A percentile compares a stretch with the other conserved stretches of the same genome.
phyloP scores from a whole-genome alignment of 2,797 vertebrate species.

The Cetoscarus ocellatus region DNA sequence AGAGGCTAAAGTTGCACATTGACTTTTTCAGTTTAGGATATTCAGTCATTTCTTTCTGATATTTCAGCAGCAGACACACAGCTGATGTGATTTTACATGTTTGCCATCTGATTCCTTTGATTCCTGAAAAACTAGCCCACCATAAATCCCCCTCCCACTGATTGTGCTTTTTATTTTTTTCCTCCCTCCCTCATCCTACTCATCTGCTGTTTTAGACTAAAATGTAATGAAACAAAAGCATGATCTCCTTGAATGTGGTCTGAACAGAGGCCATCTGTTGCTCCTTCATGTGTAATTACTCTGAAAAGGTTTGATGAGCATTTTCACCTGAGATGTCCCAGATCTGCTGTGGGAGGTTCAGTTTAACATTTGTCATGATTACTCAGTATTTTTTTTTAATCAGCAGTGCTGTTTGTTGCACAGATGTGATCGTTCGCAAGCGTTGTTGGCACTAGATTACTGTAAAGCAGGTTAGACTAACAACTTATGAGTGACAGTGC shows the following conservation, averaged over 20 bases:
- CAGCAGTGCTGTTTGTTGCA: not conserved
- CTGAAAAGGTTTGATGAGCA: conserved; percentile 36
- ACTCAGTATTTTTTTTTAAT: conserved; percentile 3
- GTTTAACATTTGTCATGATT: conserved; percentile 1
- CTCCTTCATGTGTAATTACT: conserved; percentile 41
- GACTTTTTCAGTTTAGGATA: conserved; percentile 46
- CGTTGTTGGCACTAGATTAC: not conserved
- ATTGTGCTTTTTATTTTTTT: conserved; percentile 16
- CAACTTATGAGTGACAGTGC: too few relatives aligned
- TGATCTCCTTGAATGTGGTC: conserved; percentile 42
- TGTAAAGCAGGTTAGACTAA: not conserved
- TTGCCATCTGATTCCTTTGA: conserved; percentile 53
- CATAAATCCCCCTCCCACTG: conserved; percentile 40
- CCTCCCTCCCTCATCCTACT: conserved; percentile 8
- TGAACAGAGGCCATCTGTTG: conserved; percentile 54
- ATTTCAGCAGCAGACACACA: conserved; percentile 45
- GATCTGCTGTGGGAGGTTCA: conserved; percentile 13
- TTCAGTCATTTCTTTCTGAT: conserved; percentile 34
- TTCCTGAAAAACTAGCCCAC: conserved; percentile 42
- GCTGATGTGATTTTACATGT: conserved; percentile 40
- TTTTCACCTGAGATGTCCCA: conserved; percentile 26
- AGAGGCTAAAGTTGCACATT: conserved; percentile 27
- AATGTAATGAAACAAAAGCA: conserved; percentile 63
- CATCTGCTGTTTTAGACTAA: conserved; percentile 45
- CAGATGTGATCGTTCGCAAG: not conserved